Base-by-base conservation (phyloP, 2,797 vertebrate genomes). In the Notoglanidium macrostoma region DNA sequence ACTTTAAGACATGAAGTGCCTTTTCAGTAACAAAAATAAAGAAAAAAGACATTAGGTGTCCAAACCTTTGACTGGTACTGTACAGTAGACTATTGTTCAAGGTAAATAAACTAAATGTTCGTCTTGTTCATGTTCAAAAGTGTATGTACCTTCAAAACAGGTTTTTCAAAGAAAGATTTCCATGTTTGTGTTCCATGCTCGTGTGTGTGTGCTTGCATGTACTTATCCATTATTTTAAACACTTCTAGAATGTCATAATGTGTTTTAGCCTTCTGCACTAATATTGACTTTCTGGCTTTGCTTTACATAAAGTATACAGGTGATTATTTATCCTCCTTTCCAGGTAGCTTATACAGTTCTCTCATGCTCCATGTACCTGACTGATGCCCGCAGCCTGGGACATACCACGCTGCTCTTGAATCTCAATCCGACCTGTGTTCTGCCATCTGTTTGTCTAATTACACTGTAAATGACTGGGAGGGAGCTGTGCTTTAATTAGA, bases 401-500 rank as follows among this genome's bases (percentile, higher is more conserved):
- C 44, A 82, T 80, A 82, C 72, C 61, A 88, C 5, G 76, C 77
- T 51, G 44, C 61, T 85, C 78, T 23, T n/a, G 57, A 61, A 59
- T 84, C 59, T 85, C 59, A 76, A 81, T 81, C 57, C 19, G 19
- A 49, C 63, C 70, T 85, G 67, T 55, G 23, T 63, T 67, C 72
- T 35, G 74, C 84, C 86, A 89, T 86, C 84, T 89, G 86, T 81
- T 86, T 84, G 83, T 57, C 55, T 86, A 84, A 84, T 89, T 85
- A 57, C 46, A 87, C 46, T 68, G 49, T 61, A 77, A 86, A 67
- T 63, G 51, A 84, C 10, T 29, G 59, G 78, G 78, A 87, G 86
- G 83, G 68, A 63, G 80, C 86, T 84, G 76, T 83, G 87, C 80
- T 89, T 90, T 85, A 86, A 88, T 88, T 86, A 89, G 76, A 85